Conservation (phyloP, 2,888 invertebrate genomes). For the Sussaba pulchella region DNA sequence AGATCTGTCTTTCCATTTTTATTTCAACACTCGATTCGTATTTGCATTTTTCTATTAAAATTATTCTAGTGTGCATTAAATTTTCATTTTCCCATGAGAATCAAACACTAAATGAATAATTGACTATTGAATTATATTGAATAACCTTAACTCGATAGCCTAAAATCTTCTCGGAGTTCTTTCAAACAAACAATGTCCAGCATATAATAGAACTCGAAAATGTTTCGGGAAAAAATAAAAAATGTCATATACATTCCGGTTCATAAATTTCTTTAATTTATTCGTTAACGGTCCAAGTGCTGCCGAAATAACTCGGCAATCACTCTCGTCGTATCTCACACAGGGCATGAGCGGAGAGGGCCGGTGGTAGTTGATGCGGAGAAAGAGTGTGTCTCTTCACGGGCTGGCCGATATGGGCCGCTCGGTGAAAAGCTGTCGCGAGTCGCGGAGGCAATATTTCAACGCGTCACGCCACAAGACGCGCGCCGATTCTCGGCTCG, state of each 20-base stretch:
- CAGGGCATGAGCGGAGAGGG: background rate
- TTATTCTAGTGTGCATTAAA: too few species aligned
- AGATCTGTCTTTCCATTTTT: too few species aligned
- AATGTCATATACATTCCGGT: background rate
- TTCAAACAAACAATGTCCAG: too few species aligned
- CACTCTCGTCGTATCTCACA: slow-evolving; percentile 17
- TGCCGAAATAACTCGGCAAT: slow-evolving; percentile 21
- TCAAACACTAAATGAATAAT: too few species aligned
- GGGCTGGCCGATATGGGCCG: slow-evolving; percentile 58
- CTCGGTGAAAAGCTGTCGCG: slow-evolving; percentile 77
- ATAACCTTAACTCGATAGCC: too few species aligned
- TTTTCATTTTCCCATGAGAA: too few species aligned
- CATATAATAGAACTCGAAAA: background rate
- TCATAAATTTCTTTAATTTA: background rate
- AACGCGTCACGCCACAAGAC: slow-evolving; percentile 67
- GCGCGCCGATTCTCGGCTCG: slow-evolving; percentile 53
- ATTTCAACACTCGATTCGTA: too few species aligned
- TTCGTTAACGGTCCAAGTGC: background rate
- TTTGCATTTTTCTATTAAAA: too few species aligned
- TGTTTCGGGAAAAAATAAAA: background rate
- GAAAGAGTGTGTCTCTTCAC: slow-evolving; percentile 46
- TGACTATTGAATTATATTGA: too few species aligned
- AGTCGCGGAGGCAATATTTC: slow-evolving; percentile 82
- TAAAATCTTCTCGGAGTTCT: too few species aligned
- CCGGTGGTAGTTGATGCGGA: slow-evolving; percentile 20